A percentile compares a stretch with the other conserved stretches of the same genome.
Evolutionary conservation across 2,888 invertebrate species (phyloP).

Genomic region (Trissoscelio sp.): DNA sequence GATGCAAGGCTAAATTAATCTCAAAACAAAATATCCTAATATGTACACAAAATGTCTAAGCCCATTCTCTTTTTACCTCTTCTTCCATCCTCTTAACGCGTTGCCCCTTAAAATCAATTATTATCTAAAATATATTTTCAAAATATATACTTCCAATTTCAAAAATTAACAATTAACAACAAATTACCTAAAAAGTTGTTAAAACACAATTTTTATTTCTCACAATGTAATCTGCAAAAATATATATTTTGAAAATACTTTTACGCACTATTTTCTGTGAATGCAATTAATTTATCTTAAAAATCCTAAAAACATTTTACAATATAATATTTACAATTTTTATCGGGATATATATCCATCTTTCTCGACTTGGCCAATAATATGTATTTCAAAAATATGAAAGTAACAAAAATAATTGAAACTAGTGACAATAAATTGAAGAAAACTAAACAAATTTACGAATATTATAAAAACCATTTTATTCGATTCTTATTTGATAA

Average conservation of each 20-base stretch:
- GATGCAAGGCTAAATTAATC: constrained; percentile 79
- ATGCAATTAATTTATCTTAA: constrained; percentile 36
- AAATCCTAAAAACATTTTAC: constrained; percentile 68
- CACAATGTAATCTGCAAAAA: constrained; percentile 1
- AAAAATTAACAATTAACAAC: neutral
- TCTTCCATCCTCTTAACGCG: constrained; percentile 39
- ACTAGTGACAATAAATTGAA: no score
- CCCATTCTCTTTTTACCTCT: constrained; percentile 44
- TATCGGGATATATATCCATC: constrained; percentile 32
- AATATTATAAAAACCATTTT: no score
- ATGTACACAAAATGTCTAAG: constrained; percentile 76
- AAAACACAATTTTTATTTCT: neutral
- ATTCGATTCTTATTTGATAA: no score
- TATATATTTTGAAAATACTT: constrained; percentile 53
- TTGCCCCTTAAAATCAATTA: constrained; percentile 13
- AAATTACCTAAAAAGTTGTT: neutral
- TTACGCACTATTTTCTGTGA: constrained; percentile 29
- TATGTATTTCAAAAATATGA: no score
- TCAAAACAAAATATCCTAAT: constrained; percentile 75
- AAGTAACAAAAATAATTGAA: no score
- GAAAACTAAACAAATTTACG: no score
- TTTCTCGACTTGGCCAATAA: neutral
- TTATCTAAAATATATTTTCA: constrained; percentile 44
- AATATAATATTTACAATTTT: constrained; percentile 71
- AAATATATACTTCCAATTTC: constrained; percentile 34